These are phyloP conservation scores for Lepidurus packardi DNA, from an alignment of 1,140 invertebrate species.

Conservation along the genomic window DNA sequence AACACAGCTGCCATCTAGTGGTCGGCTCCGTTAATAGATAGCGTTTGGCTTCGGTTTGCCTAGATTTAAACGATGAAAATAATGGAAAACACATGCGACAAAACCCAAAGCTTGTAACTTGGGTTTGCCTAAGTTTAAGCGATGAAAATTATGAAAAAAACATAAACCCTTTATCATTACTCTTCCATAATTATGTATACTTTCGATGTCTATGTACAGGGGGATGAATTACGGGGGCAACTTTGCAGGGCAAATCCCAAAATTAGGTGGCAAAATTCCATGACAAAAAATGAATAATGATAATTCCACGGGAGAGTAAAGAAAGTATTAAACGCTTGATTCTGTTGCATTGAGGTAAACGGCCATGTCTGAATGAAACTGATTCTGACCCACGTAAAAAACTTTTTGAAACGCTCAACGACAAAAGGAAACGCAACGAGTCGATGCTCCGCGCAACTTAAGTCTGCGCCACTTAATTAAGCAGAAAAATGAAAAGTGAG, in stretches of 20 bases:
- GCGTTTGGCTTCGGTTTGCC: too few species aligned
- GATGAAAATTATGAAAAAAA: too few species aligned
- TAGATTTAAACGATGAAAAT: too few species aligned
- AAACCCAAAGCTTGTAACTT: too few species aligned
- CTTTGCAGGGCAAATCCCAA: conserved; percentile 6
- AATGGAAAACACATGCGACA: too few species aligned
- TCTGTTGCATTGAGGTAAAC: conserved; percentile 19
- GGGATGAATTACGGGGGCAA: neutral
- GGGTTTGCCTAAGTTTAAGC: too few species aligned
- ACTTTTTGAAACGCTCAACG: neutral
- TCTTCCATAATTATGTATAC: conserved; percentile 19
- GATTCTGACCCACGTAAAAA: neutral
- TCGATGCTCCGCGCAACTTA: neutral
- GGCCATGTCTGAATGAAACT: neutral
- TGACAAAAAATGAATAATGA: neutral
- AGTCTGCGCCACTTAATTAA: neutral
- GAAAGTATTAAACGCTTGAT: conserved; percentile 5
- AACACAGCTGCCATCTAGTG: too few species aligned
- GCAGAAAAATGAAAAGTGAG: neutral
- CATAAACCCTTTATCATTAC: neutral
- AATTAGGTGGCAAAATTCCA: neutral
- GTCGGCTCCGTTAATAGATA: too few species aligned
- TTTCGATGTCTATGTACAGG: conserved; percentile 6
- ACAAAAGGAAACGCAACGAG: neutral
- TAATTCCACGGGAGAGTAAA: neutral